phyloP scores from a whole-genome alignment of 2,113 vertebrate species.

The Ancistrus triradiatus region DNA sequence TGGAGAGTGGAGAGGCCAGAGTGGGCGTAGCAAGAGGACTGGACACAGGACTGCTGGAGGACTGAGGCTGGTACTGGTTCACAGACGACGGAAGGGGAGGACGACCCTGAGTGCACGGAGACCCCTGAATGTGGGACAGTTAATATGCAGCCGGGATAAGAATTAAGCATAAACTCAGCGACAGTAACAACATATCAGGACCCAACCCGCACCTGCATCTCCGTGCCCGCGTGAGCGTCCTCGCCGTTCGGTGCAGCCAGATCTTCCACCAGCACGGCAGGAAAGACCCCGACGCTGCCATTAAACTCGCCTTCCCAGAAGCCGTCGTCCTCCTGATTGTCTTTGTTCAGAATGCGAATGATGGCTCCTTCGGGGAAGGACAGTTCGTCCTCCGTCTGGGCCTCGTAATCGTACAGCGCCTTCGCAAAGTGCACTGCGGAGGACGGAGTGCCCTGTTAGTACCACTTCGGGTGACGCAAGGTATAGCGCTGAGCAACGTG shows the following conservation, averaged over 20 bases:
- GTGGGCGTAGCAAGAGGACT: conserved; percentile 57
- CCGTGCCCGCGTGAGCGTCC: conserved; percentile 67
- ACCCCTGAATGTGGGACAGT: conserved; percentile 49
- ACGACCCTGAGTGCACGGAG: conserved; percentile 47
- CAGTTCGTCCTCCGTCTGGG: conserved; percentile 91
- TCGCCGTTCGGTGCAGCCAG: conserved; percentile 77
- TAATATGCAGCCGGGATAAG: too few species aligned
- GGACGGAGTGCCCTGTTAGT: background rate
- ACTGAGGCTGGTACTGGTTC: conserved; percentile 53
- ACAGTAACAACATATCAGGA: too few species aligned
- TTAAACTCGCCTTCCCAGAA: conserved; percentile 98
- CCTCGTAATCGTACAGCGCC: conserved; percentile 96
- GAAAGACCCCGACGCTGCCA: conserved; percentile 86
- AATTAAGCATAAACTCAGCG: too few species aligned
- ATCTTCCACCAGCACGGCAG: conserved; percentile 91
- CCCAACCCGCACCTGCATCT: conserved; percentile 77
- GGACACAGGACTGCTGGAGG: conserved; percentile 61
- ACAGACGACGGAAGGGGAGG: conserved; percentile 36
- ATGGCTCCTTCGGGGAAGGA: conserved; percentile 92
- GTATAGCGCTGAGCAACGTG: too few species aligned
- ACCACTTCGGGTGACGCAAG: background rate
- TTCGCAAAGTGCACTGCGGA: conserved; percentile 82
- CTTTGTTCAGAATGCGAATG: conserved; percentile 90
- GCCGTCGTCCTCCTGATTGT: conserved; percentile 94
- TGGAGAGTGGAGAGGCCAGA: conserved; percentile 54